A percentile compares a stretch with the other conserved stretches of the same genome.
These are phyloP conservation scores for Tragulus kanchil DNA, from an alignment of 2,113 vertebrate species.

Conservation along the genomic window DNA sequence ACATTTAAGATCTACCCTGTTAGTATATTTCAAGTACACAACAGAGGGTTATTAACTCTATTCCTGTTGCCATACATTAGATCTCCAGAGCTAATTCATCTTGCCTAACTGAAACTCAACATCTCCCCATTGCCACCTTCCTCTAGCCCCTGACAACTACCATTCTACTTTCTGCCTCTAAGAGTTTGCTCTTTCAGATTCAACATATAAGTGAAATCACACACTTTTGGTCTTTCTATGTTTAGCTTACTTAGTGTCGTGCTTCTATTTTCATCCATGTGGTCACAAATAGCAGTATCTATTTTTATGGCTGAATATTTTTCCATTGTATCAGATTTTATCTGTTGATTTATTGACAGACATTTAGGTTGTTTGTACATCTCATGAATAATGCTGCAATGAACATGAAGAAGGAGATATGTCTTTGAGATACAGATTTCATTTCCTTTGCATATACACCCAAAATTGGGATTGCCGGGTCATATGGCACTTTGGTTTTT, in stretches of 20 bases:
- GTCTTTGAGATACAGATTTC: neutral
- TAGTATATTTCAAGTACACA: neutral
- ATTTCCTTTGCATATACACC: neutral
- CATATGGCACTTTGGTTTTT: neutral
- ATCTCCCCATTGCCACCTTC: neutral
- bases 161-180: neutral
- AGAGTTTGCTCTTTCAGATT: constrained; percentile 4
- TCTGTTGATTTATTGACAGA: neutral
- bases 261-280: neutral
- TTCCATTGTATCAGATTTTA: neutral
- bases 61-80: neutral
- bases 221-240: neutral
- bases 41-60: neutral
- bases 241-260: constrained; percentile 1
- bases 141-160: neutral
- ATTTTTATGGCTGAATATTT: neutral
- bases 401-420: neutral
- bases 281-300: neutral
- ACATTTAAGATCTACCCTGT: neutral
- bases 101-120: neutral
- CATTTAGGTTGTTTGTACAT: neutral
- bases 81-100: neutral
- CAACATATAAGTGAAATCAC: neutral
- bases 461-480: neutral
- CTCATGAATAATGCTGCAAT: neutral